These are phyloP conservation scores for Nycticebus coucang DNA, from an alignment of 2,113 vertebrate genomes.

Conservation along the genomic window DNA sequence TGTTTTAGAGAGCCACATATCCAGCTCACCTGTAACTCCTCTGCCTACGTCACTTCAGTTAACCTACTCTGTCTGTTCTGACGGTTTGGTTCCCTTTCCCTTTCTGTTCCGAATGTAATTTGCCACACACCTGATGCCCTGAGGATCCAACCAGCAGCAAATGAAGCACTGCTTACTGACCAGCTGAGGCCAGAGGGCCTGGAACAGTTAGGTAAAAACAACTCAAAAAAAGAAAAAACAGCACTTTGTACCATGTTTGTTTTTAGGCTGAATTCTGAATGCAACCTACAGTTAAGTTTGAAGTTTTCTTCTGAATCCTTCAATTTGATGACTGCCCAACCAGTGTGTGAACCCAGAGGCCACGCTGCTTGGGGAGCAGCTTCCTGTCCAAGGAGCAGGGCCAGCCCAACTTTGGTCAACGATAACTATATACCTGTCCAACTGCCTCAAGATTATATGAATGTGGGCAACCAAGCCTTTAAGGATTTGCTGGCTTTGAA, in stretches of 20 bases:
- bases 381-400: neutral
- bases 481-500: neutral
- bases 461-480: neutral
- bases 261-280: neutral
- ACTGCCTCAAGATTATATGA: neutral
- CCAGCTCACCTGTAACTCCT: neutral
- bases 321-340: neutral
- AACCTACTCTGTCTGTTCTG: neutral
- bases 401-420: neutral
- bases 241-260: neutral
- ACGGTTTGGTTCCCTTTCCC: neutral
- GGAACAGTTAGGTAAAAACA: neutral
- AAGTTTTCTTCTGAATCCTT: neutral
- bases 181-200: neutral
- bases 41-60: neutral
- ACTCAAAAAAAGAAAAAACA: neutral
- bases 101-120: neutral
- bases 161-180: too few relatives aligned
- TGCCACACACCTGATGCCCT: too few relatives aligned
- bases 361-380: neutral
- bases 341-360: neutral
- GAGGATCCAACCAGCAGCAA: neutral
- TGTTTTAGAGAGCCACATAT: neutral
- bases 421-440: neutral
- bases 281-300: neutral